phyloP scores from a whole-genome alignment of 2,888 invertebrate genomes.

The Ceratothoa steindachneri region DNA sequence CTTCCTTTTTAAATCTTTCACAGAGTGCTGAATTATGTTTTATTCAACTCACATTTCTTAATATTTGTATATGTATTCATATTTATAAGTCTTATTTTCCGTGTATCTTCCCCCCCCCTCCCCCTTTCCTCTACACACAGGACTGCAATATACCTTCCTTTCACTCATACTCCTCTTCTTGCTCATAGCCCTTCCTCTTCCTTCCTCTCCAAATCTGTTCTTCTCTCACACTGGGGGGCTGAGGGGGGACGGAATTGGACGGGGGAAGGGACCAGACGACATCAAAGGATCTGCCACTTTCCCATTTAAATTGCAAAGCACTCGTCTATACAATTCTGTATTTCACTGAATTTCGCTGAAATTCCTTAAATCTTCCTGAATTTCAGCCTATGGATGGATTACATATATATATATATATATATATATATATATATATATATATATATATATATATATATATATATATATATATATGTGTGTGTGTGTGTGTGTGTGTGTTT shows the following conservation, averaged over 20 bases:
- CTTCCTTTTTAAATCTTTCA: too few relatives aligned
- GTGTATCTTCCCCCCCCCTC: background rate
- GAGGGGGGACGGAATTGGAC: background rate
- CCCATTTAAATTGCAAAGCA: constrained; percentile 15
- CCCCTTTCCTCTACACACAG: background rate
- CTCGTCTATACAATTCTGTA: constrained; percentile 15
- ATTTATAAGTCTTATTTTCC: too few relatives aligned
- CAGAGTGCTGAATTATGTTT: too few relatives aligned
- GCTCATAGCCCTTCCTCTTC: background rate
- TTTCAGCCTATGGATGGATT: background rate
- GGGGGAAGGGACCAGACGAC: background rate
- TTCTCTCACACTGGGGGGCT: background rate
- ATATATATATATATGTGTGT: constrained; percentile 12
- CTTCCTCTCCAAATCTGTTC: background rate
- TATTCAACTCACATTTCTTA: too few relatives aligned
- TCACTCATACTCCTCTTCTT: background rate
- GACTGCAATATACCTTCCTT: too few relatives aligned
- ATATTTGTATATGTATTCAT: too few relatives aligned
- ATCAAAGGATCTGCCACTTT: constrained; percentile 9
- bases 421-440: constrained; percentile 16
- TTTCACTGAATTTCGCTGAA: constrained; percentile 14
- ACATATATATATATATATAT: constrained; percentile 13
- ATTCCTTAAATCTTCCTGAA: constrained; percentile 2
- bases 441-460: constrained; percentile 22
- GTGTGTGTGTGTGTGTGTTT: too few relatives aligned